Base-by-base conservation (phyloP, 2,888 invertebrate species). In the Mactromeris polynyma region DNA sequence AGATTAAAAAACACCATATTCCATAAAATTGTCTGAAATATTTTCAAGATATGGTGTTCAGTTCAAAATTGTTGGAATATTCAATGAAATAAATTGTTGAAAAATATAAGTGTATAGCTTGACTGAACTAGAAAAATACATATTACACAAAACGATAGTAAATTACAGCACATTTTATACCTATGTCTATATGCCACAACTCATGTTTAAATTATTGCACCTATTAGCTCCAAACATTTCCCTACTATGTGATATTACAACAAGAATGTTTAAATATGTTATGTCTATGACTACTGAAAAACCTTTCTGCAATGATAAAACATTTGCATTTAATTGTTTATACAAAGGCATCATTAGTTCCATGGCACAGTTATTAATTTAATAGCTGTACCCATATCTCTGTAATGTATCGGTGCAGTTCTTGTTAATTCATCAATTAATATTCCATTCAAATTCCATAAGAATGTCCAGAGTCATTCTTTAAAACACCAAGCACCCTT, bases 191-290 rank as follows among this genome's bases (percentile, higher is more conserved):
- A 64, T 64, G 58, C 73, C 73, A 73, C 73, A 73, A 73, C 73
- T 19, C 36, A 33, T 31, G 73, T 73, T 73, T 33, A 2, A 73
- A 73, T 73, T 73, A 73, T 73, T 73, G 73, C 73, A 73, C 73
- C 6, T 33, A 73, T 33, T 33, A 36, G 31, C 33, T 36, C 4
- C 19, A 73, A 73, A 33, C 73, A 73, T 19, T 73, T 26, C n/a
- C 17, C 33, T 33, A 73, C 31, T 73, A 69, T 36, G 73, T 73
- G 19, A 31, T 73, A 19, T 73, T 36, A 33, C 4, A 36, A 11
- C 19, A 64, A 64, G 26, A 64, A 6, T 64, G 58, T n/a, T 19
- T 58, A 58, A 64, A n/a, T 58, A 26, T 64, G 58, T 26, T 26
- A 26, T 26, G n/a, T 9, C n/a, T 9, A 26, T 64, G 58, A 58